These are phyloP conservation scores for Archilochus colubris DNA, from an alignment of 2,113 vertebrate species.

Conservation along the genomic window DNA sequence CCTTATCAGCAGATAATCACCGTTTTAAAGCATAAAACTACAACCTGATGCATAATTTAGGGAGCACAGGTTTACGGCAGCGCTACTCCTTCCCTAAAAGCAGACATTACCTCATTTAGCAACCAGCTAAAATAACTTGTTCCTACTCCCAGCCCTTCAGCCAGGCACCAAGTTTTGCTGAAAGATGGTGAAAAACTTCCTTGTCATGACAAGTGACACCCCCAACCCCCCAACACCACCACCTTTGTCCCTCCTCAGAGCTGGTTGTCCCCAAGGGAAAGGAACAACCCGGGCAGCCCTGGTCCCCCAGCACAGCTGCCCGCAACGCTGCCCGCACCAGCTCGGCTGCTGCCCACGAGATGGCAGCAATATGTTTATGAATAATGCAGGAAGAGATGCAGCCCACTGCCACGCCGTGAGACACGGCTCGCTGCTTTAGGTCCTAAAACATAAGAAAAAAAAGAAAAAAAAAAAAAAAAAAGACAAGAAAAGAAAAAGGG, in stretches of 20 bases:
- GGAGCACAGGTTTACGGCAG: not conserved
- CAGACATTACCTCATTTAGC: conserved; percentile 47
- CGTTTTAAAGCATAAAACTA: not conserved
- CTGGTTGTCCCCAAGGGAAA: not conserved
- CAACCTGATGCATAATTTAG: not conserved
- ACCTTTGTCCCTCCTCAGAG: not conserved
- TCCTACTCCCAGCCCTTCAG: not conserved
- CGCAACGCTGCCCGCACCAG: not conserved
- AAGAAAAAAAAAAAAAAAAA: no score
- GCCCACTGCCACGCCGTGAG: conserved; percentile 56
- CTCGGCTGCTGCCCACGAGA: conserved; percentile 80
- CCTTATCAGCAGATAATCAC: not conserved
- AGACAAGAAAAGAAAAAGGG: no score
- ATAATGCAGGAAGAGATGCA: conserved; percentile 72
- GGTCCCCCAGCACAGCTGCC: not conserved
- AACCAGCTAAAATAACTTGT: conserved; percentile 6
- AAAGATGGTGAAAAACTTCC: not conserved
- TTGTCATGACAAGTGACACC: not conserved
- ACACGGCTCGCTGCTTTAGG: conserved; percentile 1
- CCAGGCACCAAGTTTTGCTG: not conserved
- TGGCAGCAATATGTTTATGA: conserved; percentile 89
- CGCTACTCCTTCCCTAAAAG: not conserved
- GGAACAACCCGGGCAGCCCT: not conserved
- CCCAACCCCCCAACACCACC: no score
- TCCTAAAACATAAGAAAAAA: not conserved